Percentiles rank a stretch among this genome's conserved stretches.
Evolutionary conservation across 2,113 vertebrate species (phyloP).

Genomic region (Petromus typicus): DNA sequence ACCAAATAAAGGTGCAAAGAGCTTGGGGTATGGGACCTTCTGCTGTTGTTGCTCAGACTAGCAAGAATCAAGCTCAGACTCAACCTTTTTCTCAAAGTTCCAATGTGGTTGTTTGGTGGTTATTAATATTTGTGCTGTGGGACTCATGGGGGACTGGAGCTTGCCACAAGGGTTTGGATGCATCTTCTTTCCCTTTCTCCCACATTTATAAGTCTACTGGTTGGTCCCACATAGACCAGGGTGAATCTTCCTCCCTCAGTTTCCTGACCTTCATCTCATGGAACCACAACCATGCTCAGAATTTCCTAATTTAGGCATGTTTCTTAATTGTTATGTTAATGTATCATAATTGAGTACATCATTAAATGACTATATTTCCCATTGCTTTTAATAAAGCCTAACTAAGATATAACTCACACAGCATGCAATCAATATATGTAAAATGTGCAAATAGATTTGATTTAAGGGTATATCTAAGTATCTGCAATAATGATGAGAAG

Average conservation of each 20-base stretch:
- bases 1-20: no score
- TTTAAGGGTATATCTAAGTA: background rate
- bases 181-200: no score
- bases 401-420: background rate
- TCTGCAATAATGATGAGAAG: background rate
- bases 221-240: background rate
- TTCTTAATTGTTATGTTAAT: background rate
- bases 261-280: background rate
- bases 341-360: background rate
- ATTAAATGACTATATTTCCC: background rate
- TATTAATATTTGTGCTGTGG: no score
- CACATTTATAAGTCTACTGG: background rate
- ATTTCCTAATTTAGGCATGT: background rate
- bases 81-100: no score
- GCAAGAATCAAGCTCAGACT: no score
- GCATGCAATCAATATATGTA: background rate
- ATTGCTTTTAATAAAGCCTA: background rate
- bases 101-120: no score
- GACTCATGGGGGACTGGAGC: no score
- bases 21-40: no score
- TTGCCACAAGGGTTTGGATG: no score
- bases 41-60: no score
- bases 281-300: background rate
- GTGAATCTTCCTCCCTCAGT: background rate
- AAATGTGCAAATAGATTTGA: background rate